phyloP scores from a whole-genome alignment of 2,888 invertebrate species.

The Choristoneura rosaceana region DNA sequence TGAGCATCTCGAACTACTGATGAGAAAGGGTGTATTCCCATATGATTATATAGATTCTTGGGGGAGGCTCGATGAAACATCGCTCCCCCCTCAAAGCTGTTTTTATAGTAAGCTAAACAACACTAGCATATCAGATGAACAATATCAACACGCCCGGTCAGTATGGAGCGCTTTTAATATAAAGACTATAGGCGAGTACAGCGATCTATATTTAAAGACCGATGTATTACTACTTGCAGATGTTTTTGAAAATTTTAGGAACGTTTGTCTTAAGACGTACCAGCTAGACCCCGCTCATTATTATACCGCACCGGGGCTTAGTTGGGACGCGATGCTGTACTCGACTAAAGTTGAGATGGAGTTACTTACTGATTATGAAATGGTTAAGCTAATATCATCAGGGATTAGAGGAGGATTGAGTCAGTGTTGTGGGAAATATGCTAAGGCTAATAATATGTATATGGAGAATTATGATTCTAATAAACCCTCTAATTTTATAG shows the following conservation, averaged over 20 bases:
- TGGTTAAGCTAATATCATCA: conserved; percentile 43
- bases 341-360: not conserved
- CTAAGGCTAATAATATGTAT: conserved; percentile 56
- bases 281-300: conserved; percentile 43
- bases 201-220: conserved; percentile 54
- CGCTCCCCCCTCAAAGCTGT: conserved; percentile 42
- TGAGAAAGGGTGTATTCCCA: conserved; percentile 50
- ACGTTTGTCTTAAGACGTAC: conserved; percentile 50
- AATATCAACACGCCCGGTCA: conserved; percentile 49
- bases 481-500: conserved; percentile 20
- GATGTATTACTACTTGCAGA: conserved; percentile 56
- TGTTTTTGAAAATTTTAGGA: conserved; percentile 58
- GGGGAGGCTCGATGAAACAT: conserved; percentile 40
- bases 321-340: conserved; percentile 15
- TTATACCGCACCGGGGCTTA: too few species aligned
- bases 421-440: conserved; percentile 50
- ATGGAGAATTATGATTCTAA: conserved; percentile 47
- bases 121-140: conserved; percentile 41
- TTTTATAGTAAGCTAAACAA: conserved; percentile 44
- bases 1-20: too few species aligned
- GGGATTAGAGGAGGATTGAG: conserved; percentile 47
- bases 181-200: conserved; percentile 51
- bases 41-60: conserved; percentile 48
- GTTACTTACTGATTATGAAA: conserved; percentile 34
- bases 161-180: conserved; percentile 53